These are phyloP conservation scores for Ptychochromis oligacanthus DNA, from an alignment of 2,113 vertebrate genomes.

Conservation along the genomic window DNA sequence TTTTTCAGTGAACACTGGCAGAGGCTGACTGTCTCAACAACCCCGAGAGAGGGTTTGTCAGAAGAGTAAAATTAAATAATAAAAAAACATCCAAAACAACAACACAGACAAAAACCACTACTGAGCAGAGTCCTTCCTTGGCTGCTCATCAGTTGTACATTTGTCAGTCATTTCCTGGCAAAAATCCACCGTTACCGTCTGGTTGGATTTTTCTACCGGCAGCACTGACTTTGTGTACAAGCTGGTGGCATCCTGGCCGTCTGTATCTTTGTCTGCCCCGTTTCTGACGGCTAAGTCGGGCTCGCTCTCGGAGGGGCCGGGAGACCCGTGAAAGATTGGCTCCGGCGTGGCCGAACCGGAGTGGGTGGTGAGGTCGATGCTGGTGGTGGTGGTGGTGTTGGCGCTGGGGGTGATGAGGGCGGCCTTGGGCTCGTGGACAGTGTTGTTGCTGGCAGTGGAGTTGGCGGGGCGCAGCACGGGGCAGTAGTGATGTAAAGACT, in stretches of 20 bases:
- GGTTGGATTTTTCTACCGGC: slow-evolving; percentile 87
- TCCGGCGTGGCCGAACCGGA: slow-evolving; percentile 82
- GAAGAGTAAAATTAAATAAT: slow-evolving; percentile 79
- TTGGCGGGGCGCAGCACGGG: slow-evolving; percentile 90
- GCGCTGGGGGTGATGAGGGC: slow-evolving; percentile 7
- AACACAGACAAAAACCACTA: slow-evolving; percentile 61
- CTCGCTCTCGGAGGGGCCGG: slow-evolving; percentile 83
- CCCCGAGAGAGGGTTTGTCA: slow-evolving; percentile 79
- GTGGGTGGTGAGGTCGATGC: slow-evolving; percentile 80
- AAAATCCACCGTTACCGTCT: slow-evolving; percentile 97
- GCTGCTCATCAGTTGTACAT: slow-evolving; percentile 98
- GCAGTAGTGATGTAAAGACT: slow-evolving; percentile 95
- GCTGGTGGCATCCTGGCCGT: slow-evolving; percentile 71
- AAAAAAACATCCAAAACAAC: slow-evolving; percentile 39
- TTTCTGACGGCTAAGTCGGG: slow-evolving; percentile 74
- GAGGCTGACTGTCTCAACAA: slow-evolving; percentile 85
- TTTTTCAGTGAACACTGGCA: slow-evolving; percentile 85
- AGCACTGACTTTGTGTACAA: slow-evolving; percentile 80
- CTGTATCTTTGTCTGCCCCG: slow-evolving; percentile 78
- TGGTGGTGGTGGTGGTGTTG: slow-evolving; percentile 65
- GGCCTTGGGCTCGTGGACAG: slow-evolving; percentile 75
- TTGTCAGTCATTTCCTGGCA: slow-evolving; percentile 99
- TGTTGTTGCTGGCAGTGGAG: slow-evolving; percentile 71
- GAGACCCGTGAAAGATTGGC: slow-evolving; percentile 83
- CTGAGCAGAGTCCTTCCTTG: slow-evolving; percentile 93